Conservation (phyloP, 2,888 invertebrate species). For the Drosophila lutescens region DNA sequence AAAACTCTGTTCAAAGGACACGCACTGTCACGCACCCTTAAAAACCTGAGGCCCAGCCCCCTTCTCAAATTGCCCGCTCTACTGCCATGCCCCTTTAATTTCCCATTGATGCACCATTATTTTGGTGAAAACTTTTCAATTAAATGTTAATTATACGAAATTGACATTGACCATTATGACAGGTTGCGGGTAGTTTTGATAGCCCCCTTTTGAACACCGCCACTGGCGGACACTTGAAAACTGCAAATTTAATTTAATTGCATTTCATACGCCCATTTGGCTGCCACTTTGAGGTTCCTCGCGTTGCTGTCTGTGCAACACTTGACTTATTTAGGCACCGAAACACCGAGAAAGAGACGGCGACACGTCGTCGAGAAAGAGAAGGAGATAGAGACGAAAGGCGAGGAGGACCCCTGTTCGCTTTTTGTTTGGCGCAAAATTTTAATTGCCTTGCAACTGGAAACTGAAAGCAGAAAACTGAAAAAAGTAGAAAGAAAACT, state of each 20-base stretch:
- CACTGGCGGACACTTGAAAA: slow-evolving; percentile 60
- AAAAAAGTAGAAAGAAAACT: background rate
- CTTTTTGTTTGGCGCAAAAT: slow-evolving; percentile 60
- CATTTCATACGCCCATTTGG: slow-evolving; percentile 79
- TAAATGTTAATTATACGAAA: slow-evolving; percentile 74
- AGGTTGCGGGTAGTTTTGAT: slow-evolving; percentile 44
- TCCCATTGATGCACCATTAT: slow-evolving; percentile 11
- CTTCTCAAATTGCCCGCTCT: background rate
- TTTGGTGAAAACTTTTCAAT: slow-evolving; percentile 58
- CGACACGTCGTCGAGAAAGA: slow-evolving; percentile 1
- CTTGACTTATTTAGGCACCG: slow-evolving; percentile 73
- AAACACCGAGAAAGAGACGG: slow-evolving; percentile 10
- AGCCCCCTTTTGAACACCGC: slow-evolving; percentile 7
- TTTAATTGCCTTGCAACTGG: slow-evolving; percentile 65
- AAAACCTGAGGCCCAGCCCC: background rate
- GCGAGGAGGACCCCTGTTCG: slow-evolving; percentile 42
- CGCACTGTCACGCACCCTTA: slow-evolving; percentile 56
- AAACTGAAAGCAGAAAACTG: slow-evolving; percentile 11
- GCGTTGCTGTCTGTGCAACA: slow-evolving; percentile 50
- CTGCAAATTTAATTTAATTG: slow-evolving; percentile 79
- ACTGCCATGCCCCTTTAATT: slow-evolving; percentile 1
- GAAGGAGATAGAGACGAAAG: slow-evolving; percentile 16
- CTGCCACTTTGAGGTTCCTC: slow-evolving; percentile 58
- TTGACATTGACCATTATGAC: slow-evolving; percentile 75
- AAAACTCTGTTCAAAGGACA: slow-evolving; percentile 32